phyloP scores from a whole-genome alignment of 1,140 invertebrate species.

The Habropoda laboriosa region DNA sequence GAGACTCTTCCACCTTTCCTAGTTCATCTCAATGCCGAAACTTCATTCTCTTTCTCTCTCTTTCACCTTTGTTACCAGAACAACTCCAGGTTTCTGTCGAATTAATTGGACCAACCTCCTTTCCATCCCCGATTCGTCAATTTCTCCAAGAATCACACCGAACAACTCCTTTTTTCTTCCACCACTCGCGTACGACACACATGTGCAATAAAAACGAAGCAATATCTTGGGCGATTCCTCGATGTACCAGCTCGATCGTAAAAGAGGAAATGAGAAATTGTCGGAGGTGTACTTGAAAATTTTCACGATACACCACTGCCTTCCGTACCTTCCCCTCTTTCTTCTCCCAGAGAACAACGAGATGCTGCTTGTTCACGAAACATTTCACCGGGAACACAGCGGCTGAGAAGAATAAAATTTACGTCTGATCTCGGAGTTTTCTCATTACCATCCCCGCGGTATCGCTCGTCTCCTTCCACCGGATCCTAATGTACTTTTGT shows the following conservation, averaged over 20 bases:
- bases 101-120: background rate
- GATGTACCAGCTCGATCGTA: background rate
- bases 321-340: background rate
- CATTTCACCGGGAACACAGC: constrained; percentile 10
- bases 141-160: too few relatives aligned
- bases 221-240: constrained; percentile 14
- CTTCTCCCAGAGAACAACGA: background rate
- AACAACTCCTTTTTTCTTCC: too few relatives aligned
- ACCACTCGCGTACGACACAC: background rate
- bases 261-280: too few relatives aligned
- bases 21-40: background rate
- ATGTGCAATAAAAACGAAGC: constrained; percentile 6
- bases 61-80: background rate
- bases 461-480: constrained; percentile 22
- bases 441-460: constrained; percentile 51
- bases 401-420: constrained; percentile 51
- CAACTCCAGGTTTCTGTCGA: background rate
- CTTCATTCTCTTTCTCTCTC: too few relatives aligned
- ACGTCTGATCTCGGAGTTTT: constrained; percentile 51
- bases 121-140: too few relatives aligned
- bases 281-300: constrained; percentile 6
- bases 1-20: background rate
- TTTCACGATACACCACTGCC: constrained; percentile 6
- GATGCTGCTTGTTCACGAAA: background rate
- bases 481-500: constrained; percentile 40